Evolutionary conservation across 2,888 invertebrate genomes (phyloP), one percentile per base, ranked within the genome.

Genomic region (Eurois occulta): DNA sequence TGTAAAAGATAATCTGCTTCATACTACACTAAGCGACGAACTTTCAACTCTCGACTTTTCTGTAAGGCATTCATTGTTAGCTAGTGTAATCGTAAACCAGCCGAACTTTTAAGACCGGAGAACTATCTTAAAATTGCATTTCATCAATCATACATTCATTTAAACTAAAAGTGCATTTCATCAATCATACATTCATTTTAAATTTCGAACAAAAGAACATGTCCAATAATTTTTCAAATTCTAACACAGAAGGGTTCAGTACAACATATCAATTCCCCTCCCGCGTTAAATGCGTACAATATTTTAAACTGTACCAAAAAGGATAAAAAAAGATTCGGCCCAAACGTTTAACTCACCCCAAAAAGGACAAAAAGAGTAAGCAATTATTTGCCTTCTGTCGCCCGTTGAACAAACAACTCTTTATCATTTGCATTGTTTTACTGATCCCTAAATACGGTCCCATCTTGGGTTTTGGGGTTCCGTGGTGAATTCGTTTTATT

Each of bases 401-500:
- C 94, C 92, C 91, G 89, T 89, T 91, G 90, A 93, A 91, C 94
- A 95, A 95, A 95, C 94, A 94, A 93, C 93, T 94, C 93, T 95
- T 94, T 94, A 93, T 92, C 91, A 91, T 90, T 84, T 87, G 91
- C 94, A 95, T 95, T 96, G 96, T 95, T 94, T 94, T 93, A 93
- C 91, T 92, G 93, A 90, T 91, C 94, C 95, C 93, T 90, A 93
- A 93, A 92, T 90, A 90, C 88, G 90, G 90, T 85, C 87, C 86
- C 90, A 89, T 88, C 90, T 91, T 90, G 89, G 90, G 91, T 95
- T 95, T 93, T 92, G 89, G 92, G 95, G 93, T 91, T 92, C 94
- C 92, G 93, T 90, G 91, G 92, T 93, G 92, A 95, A 95, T 95
- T 96, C 94, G 93, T 95, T 96, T 95, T 96, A 96, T 96, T 96